Base-by-base conservation (phyloP, 2,888 invertebrate genomes). In the Cataglyphis albicans region DNA sequence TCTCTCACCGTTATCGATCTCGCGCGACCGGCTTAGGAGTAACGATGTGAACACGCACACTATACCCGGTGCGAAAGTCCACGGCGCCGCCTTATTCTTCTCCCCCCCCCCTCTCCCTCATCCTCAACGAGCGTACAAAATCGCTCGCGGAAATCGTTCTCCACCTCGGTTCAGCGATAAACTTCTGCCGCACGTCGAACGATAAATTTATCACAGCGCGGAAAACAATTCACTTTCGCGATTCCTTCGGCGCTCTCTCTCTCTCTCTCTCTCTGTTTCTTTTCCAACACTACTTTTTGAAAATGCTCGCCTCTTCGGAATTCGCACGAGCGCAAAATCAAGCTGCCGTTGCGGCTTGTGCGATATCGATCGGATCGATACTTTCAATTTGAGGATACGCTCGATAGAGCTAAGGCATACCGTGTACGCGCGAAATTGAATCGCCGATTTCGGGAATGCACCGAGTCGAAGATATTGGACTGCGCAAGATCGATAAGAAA, bases 1-100 rank as follows among this genome's bases (percentile, higher is more conserved):
- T 80, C 72, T 80, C 72, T 80, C 72, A 35, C 44, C 21, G 78
- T 72, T 72, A 78, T 78, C 78, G 78, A 80, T 80, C 59, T 70
- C 70, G 57, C 65, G 65, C 78, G 59, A 70, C 72, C 72, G 59
- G 78, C 72, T 80, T 59, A 35, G 21, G 32, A 15, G 44, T 55
- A 80, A 80, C 44, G 48, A 38, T 44, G 55, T 72, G 57, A n/a
- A 44, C 72, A 41, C 68, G 29, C 70, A 57, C 70, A 57, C 64
- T 10, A 18, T n/a, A n/a, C 9, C 21, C 12, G 15, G 21, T 32
- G 35, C 35, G 44, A 48, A 75, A 65, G 67, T 52, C 52, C 35
- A 32, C 9, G 52, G 38, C 21, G n/a, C 12, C 67, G 68, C 41
- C 68, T 76, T 48, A 48, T 18, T 64, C 44, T n/a, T 52, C n/a